Evolutionary conservation across 2,888 invertebrate species (phyloP).

Genomic region (Sinohyriopsis cumingii): DNA sequence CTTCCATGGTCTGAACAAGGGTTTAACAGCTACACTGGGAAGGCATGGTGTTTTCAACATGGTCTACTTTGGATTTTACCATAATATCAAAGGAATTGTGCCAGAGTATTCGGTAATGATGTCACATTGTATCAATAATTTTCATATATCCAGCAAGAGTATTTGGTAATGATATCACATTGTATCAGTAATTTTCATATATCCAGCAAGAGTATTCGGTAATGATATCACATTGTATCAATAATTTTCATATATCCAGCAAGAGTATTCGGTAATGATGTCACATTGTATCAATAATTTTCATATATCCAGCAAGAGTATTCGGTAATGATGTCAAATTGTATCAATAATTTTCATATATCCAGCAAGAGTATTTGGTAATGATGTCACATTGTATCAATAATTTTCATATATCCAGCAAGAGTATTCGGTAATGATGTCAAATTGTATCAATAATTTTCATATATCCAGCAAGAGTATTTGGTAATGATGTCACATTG

Average conservation of each 20-base stretch:
- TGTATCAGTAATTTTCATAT: no score
- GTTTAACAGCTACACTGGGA: slow-evolving; percentile 89
- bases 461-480: not conserved
- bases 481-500: no score
- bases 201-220: slow-evolving; percentile 65
- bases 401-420: slow-evolving; percentile 39
- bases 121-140: not conserved
- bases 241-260: not conserved
- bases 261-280: no score
- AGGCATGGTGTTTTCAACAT: slow-evolving; percentile 94
- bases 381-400: no score
- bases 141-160: not conserved
- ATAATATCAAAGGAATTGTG: slow-evolving; percentile 84
- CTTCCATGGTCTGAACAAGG: slow-evolving; percentile 86
- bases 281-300: no score
- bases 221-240: not conserved
- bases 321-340: slow-evolving; percentile 45
- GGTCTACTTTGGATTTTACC: slow-evolving; percentile 96
- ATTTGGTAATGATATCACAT: no score
- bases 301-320: slow-evolving; percentile 53
- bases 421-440: slow-evolving; percentile 56
- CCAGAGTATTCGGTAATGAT: slow-evolving; percentile 66
- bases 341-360: not conserved
- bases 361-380: not conserved
- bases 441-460: no score